Evolutionary conservation across 2,888 invertebrate species (phyloP).

Genomic region (Leucoma salicis): DNA sequence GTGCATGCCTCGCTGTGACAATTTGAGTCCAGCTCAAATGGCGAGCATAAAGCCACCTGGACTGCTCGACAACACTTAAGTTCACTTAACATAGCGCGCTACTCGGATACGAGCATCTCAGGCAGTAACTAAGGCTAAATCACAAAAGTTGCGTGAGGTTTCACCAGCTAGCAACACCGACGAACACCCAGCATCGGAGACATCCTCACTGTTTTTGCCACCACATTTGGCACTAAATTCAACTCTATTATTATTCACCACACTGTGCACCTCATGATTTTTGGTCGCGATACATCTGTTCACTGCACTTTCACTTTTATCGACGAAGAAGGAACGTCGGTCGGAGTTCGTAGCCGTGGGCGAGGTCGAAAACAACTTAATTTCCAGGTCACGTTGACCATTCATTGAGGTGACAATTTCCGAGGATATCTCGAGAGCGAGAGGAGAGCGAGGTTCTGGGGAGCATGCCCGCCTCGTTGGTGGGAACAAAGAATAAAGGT

Average conservation of each 20-base stretch:
- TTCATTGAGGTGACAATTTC: conserved; percentile 90
- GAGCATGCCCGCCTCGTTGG: conserved; percentile 65
- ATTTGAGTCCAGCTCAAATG: conserved; percentile 81
- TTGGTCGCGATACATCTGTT: conserved; percentile 65
- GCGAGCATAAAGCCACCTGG: conserved; percentile 67
- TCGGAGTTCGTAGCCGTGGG: conserved; percentile 73
- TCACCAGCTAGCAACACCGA: conserved; percentile 55
- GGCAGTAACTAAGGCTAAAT: conserved; percentile 80
- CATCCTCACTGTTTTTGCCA: conserved; percentile 63
- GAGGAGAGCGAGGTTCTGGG: conserved; percentile 69
- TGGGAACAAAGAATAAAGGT: conserved; percentile 75
- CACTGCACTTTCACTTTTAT: conserved; percentile 77
- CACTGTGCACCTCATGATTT: conserved; percentile 71
- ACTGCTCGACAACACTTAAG: conserved; percentile 58
- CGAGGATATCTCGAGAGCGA: conserved; percentile 86
- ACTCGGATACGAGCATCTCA: conserved; percentile 67
- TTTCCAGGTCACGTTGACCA: conserved; percentile 90
- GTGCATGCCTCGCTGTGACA: conserved; percentile 71
- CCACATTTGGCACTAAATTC: conserved; percentile 59
- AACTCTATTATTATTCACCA: conserved; percentile 63
- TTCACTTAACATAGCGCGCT: conserved; percentile 49
- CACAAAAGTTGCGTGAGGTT: conserved; percentile 73
- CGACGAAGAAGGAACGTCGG: conserved; percentile 74
- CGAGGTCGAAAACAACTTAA: conserved; percentile 87
- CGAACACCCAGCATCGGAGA: conserved; percentile 63